Percentiles rank a stretch among this genome's conserved stretches.
Evolutionary conservation across 2,888 invertebrate genomes (phyloP).

Genomic region (Eudemis profundana): DNA sequence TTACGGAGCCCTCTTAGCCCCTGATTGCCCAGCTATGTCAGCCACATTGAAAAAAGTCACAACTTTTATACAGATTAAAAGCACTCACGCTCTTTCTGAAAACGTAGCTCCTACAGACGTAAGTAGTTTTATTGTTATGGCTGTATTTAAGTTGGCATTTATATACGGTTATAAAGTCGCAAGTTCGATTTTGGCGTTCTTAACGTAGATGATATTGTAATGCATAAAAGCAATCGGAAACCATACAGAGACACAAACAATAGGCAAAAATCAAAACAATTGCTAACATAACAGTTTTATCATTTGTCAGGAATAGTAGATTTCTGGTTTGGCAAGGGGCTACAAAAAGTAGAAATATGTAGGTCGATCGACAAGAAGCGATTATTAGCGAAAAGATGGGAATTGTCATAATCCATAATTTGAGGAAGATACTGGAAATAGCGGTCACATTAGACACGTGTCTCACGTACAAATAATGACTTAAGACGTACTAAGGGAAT

Average conservation of each 20-base stretch:
- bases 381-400: no score
- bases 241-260: no score
- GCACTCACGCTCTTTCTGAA: background rate
- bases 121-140: constrained; percentile 43
- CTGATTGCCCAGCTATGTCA: constrained; percentile 20
- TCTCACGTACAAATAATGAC: no score
- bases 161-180: background rate
- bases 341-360: no score
- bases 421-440: no score
- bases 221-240: background rate
- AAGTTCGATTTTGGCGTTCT: background rate
- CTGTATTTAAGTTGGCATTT: constrained; percentile 21
- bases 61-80: background rate
- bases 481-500: background rate
- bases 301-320: no score
- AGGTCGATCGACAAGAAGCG: no score
- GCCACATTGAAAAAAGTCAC: background rate
- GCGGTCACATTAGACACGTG: no score
- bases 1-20: constrained; percentile 20
- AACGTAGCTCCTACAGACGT: background rate
- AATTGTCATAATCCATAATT: no score
- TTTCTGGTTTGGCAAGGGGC: no score
- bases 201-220: background rate
- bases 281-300: no score
- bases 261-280: no score